Conservation (phyloP, 2,797 vertebrate genomes). For the Mastacembelus armatus region DNA sequence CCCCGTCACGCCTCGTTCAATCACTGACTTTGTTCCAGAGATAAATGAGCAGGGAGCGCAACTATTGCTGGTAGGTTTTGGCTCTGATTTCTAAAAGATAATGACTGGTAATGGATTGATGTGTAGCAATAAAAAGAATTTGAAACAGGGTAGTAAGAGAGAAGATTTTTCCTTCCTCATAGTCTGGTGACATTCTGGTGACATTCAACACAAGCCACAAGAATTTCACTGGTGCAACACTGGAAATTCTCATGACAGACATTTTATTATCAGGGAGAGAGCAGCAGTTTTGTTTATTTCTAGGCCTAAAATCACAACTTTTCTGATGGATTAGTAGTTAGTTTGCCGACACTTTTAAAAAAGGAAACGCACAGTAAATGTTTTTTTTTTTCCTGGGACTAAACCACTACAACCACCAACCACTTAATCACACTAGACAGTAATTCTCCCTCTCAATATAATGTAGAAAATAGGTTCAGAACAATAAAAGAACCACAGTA, state of each 20-base stretch:
- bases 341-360: too few species aligned
- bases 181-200: conserved; percentile 34
- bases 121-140: conserved; percentile 6
- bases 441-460: background rate
- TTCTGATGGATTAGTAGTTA: too few species aligned
- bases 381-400: too few species aligned
- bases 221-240: background rate
- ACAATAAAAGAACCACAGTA: too few species aligned
- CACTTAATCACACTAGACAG: too few species aligned
- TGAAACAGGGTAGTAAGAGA: conserved; percentile 6
- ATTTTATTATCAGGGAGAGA: too few species aligned
- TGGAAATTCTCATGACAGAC: conserved; percentile 10
- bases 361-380: too few species aligned
- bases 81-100: background rate
- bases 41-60: conserved; percentile 86
- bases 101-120: background rate
- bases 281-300: too few species aligned
- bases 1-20: conserved; percentile 80
- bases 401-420: too few species aligned
- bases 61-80: conserved; percentile 85
- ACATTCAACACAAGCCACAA: conserved; percentile 22
- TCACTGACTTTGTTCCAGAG: conserved; percentile 89
- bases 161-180: conserved; percentile 11
- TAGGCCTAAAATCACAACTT: too few species aligned
- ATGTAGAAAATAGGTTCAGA: too few species aligned